Evolutionary conservation across 1,140 invertebrate genomes (phyloP).

Genomic region (Anastatus disparis): DNA sequence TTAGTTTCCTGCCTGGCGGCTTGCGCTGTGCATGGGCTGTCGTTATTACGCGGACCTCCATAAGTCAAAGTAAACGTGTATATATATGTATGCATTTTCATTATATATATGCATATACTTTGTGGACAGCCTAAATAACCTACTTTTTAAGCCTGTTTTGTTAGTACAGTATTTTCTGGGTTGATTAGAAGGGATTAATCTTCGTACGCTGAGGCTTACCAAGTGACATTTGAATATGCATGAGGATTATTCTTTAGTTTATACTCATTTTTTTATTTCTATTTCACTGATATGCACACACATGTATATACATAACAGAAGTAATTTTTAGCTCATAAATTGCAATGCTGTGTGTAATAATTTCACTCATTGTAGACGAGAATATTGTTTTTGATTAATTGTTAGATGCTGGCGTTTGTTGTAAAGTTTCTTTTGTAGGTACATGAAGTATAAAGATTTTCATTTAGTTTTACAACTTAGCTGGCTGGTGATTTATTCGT

Average conservation of each 20-base stretch:
- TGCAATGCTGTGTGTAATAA: not conserved
- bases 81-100: no score
- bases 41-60: not conserved
- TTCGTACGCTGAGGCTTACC: not conserved
- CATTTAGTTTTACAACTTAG: no score
- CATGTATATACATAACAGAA: no score
- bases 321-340: not conserved
- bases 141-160: conserved; percentile 9
- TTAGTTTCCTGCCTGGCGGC: not conserved
- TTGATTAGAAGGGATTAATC: conserved; percentile 27
- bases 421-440: no score
- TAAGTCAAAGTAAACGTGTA: conserved; percentile 1
- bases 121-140: not conserved
- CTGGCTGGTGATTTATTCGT: no score
- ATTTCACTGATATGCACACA: conserved; percentile 12
- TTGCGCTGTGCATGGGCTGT: not conserved
- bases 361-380: not conserved
- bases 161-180: not conserved
- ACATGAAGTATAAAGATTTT: no score
- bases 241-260: conserved; percentile 25
- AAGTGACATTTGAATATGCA: conserved; percentile 18
- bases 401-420: no score
- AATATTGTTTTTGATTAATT: conserved; percentile 6
- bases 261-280: not conserved
- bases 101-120: no score